Conservation (phyloP, 1,140 invertebrate genomes). For the Physella acuta region DNA sequence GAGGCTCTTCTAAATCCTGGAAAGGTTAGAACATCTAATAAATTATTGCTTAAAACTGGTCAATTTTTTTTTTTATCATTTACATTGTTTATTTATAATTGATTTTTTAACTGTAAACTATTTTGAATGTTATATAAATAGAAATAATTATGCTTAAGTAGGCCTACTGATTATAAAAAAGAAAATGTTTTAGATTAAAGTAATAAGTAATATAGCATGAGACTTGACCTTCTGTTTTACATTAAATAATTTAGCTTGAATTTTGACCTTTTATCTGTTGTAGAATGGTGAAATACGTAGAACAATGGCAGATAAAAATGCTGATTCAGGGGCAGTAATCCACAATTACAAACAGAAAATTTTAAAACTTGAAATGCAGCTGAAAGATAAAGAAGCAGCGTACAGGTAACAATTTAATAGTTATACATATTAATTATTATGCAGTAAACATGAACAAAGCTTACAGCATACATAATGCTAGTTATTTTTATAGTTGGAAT, state of each 20-base stretch:
- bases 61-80: not conserved
- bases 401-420: too few relatives aligned
- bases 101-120: too few relatives aligned
- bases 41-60: too few relatives aligned
- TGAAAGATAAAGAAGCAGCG: conserved; percentile 53
- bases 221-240: not conserved
- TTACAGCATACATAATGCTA: too few relatives aligned
- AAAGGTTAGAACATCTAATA: conserved; percentile 42
- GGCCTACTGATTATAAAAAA: too few relatives aligned
- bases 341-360: conserved; percentile 59
- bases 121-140: too few relatives aligned
- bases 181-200: too few relatives aligned
- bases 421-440: too few relatives aligned
- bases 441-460: too few relatives aligned
- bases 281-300: conserved; percentile 54
- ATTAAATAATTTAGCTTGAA: not conserved
- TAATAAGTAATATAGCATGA: not conserved
- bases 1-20: conserved; percentile 53
- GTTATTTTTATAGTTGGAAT: too few relatives aligned
- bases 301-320: conserved; percentile 50
- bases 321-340: conserved; percentile 54
- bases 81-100: not conserved
- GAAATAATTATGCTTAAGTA: too few relatives aligned
- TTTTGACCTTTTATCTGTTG: not conserved
- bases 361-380: conserved; percentile 55